These are phyloP conservation scores for Drosophila triauraria DNA, from an alignment of 1,140 invertebrate species.

Conservation along the genomic window DNA sequence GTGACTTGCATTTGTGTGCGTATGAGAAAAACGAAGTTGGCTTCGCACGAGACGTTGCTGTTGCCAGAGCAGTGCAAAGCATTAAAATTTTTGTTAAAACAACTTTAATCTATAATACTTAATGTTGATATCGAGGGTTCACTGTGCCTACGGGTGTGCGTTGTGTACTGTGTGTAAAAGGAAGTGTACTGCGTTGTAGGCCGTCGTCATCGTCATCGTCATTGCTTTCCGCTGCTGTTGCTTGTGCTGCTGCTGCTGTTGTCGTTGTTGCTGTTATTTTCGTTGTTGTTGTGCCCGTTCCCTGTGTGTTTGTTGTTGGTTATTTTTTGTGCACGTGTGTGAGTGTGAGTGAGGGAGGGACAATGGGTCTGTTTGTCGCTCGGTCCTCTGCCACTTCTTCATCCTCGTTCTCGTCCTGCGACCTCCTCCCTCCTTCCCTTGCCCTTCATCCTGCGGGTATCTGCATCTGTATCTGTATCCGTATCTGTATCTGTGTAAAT, in stretches of 20 bases:
- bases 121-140: neutral
- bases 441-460: conserved; percentile 32
- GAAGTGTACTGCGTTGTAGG: conserved; percentile 79
- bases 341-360: conserved; percentile 58
- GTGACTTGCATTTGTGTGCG: too few relatives aligned
- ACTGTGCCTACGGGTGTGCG: conserved; percentile 27
- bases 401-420: conserved; percentile 19
- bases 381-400: conserved; percentile 37
- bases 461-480: conserved; percentile 78
- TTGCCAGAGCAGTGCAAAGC: too few relatives aligned
- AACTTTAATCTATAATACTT: too few relatives aligned
- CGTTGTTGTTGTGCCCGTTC: conserved; percentile 13
- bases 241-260: conserved; percentile 27
- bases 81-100: too few relatives aligned
- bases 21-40: too few relatives aligned
- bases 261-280: conserved; percentile 11
- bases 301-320: conserved; percentile 11
- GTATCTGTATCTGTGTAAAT: conserved; percentile 76
- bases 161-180: conserved; percentile 65
- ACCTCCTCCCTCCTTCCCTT: conserved; percentile 13
- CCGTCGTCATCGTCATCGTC: conserved; percentile 59
- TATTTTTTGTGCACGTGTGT: conserved; percentile 47
- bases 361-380: conserved; percentile 44
- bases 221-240: conserved; percentile 30
- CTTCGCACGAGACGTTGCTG: too few relatives aligned